phyloP scores from a whole-genome alignment of 2,113 vertebrate species.

The Manacus vitellinus region DNA sequence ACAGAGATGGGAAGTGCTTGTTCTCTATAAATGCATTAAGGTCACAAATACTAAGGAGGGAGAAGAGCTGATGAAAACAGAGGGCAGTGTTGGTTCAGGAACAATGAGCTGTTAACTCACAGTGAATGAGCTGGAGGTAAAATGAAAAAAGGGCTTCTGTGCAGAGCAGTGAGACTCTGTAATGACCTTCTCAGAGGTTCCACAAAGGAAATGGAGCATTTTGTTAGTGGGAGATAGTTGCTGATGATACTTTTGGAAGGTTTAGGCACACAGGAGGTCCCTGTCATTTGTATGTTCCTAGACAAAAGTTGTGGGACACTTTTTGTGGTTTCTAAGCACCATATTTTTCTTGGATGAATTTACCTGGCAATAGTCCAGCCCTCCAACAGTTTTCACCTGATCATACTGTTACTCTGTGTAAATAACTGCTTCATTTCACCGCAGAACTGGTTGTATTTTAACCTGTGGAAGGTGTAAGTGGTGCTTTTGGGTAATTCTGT shows the following conservation, averaged over 20 bases:
- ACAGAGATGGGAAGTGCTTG: not conserved
- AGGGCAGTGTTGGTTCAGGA: constrained; percentile 16
- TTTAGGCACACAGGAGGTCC: not conserved
- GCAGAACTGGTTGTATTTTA: not conserved
- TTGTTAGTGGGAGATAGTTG: not conserved
- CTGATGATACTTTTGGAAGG: not conserved
- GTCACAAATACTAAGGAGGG: not conserved
- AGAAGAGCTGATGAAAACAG: not conserved
- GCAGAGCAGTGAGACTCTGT: not conserved
- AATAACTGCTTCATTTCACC: not conserved
- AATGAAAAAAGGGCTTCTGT: not conserved
- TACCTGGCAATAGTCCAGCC: not conserved
- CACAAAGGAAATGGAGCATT: not conserved
- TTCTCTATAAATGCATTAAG: not conserved
- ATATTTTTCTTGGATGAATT: not conserved
- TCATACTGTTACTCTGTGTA: not conserved
- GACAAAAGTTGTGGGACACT: not conserved
- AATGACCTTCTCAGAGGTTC: not conserved
- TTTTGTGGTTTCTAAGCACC: not conserved
- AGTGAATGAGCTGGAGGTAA: not conserved
- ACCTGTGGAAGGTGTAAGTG: not conserved
- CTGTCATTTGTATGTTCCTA: not conserved
- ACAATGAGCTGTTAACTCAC: not conserved
- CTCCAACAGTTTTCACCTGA: not conserved
- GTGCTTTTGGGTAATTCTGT: not conserved